phyloP scores from a whole-genome alignment of 1,140 invertebrate genomes.

The Tetramorium parvispinum region DNA sequence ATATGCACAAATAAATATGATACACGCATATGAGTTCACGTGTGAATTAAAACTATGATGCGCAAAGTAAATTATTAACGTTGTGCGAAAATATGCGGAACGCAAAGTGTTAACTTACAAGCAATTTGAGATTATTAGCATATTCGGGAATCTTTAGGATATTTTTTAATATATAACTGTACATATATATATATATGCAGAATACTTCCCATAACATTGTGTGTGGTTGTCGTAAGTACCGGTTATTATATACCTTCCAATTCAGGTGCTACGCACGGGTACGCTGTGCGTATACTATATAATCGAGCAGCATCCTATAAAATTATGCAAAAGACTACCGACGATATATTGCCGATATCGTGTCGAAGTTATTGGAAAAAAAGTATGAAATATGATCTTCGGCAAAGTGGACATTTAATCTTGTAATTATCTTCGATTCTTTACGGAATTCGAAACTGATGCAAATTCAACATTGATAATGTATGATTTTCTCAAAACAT shows the following conservation, averaged over 20 bases:
- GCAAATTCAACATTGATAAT: not conserved
- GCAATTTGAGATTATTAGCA: not conserved
- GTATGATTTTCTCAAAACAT: not conserved
- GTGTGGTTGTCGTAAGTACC: not conserved
- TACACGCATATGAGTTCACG: no score
- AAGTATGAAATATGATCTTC: not conserved
- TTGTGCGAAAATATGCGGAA: not conserved
- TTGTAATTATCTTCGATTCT: not conserved
- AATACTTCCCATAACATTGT: conserved; percentile 16
- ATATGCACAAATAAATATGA: no score
- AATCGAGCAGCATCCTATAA: conserved; percentile 27
- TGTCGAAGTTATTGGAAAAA: conserved; percentile 20
- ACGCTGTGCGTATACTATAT: not conserved
- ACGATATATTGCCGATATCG: not conserved
- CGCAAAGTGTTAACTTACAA: not conserved
- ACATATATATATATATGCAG: not conserved
- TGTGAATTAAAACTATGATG: no score
- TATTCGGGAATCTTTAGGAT: not conserved
- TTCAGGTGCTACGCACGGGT: not conserved
- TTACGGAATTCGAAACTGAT: not conserved
- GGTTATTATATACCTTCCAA: conserved; percentile 12
- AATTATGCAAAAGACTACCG: conserved; percentile 47
- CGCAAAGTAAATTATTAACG: no score
- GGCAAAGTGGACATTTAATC: not conserved
- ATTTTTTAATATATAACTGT: not conserved